These are phyloP conservation scores for Drosophila diplacantha DNA, from an alignment of 2,888 invertebrate species.

Conservation along the genomic window DNA sequence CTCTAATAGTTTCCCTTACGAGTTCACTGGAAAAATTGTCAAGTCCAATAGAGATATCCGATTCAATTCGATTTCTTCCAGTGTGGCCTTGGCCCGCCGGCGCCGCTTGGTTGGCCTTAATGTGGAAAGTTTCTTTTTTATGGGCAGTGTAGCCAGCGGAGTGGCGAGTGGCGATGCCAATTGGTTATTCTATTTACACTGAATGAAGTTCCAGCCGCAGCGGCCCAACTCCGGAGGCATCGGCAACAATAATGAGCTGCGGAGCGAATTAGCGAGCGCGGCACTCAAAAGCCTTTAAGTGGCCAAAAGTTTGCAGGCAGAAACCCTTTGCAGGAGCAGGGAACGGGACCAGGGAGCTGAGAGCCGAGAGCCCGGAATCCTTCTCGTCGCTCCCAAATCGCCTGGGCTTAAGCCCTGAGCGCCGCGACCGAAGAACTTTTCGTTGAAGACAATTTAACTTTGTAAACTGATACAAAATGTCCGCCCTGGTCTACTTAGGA, in stretches of 20 bases:
- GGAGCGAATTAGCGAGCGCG: constrained; percentile 41
- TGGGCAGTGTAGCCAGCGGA: constrained; percentile 19
- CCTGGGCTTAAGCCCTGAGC: constrained; percentile 38
- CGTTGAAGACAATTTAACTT: constrained; percentile 72
- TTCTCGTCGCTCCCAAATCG: constrained; percentile 9
- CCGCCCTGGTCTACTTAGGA: constrained; percentile 64
- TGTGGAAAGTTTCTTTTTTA: constrained; percentile 57
- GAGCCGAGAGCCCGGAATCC: constrained; percentile 35
- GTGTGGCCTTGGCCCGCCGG: constrained; percentile 33
- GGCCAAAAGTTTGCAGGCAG: constrained; percentile 22
- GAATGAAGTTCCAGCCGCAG: constrained; percentile 58
- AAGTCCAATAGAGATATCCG: no score
- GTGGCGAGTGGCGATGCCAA: constrained; percentile 38
- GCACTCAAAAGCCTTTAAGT: constrained; percentile 51
- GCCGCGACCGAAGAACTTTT: constrained; percentile 59
- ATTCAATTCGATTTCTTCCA: constrained; percentile 2
- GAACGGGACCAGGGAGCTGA: neutral
- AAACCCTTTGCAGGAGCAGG: constrained; percentile 46
- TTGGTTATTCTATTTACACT: constrained; percentile 69
- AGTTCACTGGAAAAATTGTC: neutral
- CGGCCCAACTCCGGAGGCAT: constrained; percentile 38
- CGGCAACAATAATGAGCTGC: constrained; percentile 65
- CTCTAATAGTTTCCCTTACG: neutral
- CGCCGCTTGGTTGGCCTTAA: constrained; percentile 55
- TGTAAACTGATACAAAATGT: constrained; percentile 72